Evolutionary conservation across 2,888 invertebrate genomes (phyloP), one percentile per base, ranked within the genome.

Genomic region (Luffia ferchaultella): DNA sequence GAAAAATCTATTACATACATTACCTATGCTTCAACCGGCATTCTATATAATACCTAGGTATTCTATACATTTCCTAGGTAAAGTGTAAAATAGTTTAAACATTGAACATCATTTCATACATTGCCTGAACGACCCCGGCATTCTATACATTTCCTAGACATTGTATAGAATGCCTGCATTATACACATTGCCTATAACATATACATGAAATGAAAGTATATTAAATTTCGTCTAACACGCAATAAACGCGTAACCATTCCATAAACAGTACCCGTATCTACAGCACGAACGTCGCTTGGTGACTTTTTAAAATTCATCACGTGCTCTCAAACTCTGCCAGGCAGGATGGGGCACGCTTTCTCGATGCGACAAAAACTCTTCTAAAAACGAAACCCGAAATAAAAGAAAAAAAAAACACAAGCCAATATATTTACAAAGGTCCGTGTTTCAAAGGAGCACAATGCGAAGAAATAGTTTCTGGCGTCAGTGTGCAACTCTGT

Each of bases 241-340:
- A n/a, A 30, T 12, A 30, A 30, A 30, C 5, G 30, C 12, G 30
- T 30, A 30, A 30, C 30, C 30, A 12, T 30, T 3, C 30, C 30
- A 7, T 56, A 68, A 30, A 30, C 30, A 12, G 30, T 30, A 12
- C 30, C 30, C 12, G 30, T 30, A 30, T 30, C 30, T 30, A 30
- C 30, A 30, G 12, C 3, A 30, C 30, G 30, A 30, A 30, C 3
- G 5, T 30, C 30, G 12, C 30, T 30, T 30, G 12, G 30, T 30
- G 12, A 30, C 70, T 68, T 72, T 72, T 82, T 79, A 73, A 77
- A 79, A 82, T 80, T 78, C 79, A 77, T 74, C 76, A 73, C 76
- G 58, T 72, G 74, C 73, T 60, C 58, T 59, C 57, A 61, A 67
- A 69, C 56, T 60, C 61, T 58, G 66, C 65, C 57, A 65, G 70